Base-by-base conservation (phyloP, 2,797 vertebrate genomes). In the Chelon labrosus region DNA sequence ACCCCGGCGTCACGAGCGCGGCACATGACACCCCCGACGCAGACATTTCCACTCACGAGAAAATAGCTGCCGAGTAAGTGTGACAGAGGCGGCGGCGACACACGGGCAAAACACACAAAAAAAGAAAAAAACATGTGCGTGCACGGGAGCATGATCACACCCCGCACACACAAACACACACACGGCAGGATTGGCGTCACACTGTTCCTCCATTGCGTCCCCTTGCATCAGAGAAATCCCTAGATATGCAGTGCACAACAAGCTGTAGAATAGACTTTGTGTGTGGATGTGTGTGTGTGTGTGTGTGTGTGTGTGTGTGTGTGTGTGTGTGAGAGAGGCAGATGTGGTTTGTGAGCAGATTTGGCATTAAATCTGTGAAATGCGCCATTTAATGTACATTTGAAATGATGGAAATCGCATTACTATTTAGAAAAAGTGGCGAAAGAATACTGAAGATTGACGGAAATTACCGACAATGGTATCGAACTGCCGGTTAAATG, bases 191-290 rank as follows among this genome's bases (percentile, higher is more conserved):
- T 82, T 94, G 91, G 90, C 90, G 82, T 94, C 93, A 93, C 89
- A 88, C 88, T 86, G 90, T 52, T 90, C 79, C 89, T 83, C 81
- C 90, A 91, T 95, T 95, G 93, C 94, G 88, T 94, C 92, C 92
- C 92, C 91, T 95, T 95, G 94, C 94, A 94, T 95, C 94, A 93
- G 93, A 91, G 92, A 90, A 88, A 85, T 93, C 94, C 94, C 93
- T 65, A 83, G 92, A 90, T 83, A 62, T 82, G 77, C 69, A 65
- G 69, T 41, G 64, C 84, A 91, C 83, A 89, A 89, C 86, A 89
- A 88, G 77, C 79, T 82, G 70, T 38, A 70, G 87, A 79, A 75
- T 58, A 50, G 65, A 7, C 13, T 51, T 20, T 52, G 44, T 46
- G n/a, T n/a, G 63, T n/a, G 22, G 51, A 16, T 47, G 58, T 58